Percentiles rank a stretch among this genome's conserved stretches.
These are phyloP conservation scores for Aeoliscus strigatus DNA, from an alignment of 2,797 vertebrate species.

Conservation along the genomic window DNA sequence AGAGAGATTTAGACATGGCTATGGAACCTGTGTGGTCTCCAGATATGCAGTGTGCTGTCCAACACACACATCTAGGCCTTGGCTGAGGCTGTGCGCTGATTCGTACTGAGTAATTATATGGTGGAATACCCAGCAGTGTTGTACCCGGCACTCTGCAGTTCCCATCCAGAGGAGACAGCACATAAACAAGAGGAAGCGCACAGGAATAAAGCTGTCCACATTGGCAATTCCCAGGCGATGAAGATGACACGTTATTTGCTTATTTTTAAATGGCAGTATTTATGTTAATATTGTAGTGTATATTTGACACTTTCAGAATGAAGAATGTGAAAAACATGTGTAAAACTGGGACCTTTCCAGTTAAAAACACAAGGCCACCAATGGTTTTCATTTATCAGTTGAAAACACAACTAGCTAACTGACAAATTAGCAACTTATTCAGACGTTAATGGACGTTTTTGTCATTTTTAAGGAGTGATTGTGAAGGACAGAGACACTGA, in stretches of 20 bases:
- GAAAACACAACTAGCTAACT: slow-evolving; percentile 12
- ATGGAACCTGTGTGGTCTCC: slow-evolving; percentile 95
- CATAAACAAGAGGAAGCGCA: slow-evolving; percentile 43
- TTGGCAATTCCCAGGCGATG: slow-evolving; percentile 48
- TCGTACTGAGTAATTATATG: slow-evolving; percentile 77
- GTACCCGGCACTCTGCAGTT: slow-evolving; percentile 56
- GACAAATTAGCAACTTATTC: too few species aligned
- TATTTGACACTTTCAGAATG: slow-evolving; percentile 69
- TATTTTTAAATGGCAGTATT: slow-evolving; percentile 69
- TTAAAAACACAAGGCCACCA: slow-evolving; percentile 49
- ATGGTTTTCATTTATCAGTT: slow-evolving; percentile 19
- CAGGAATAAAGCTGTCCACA: slow-evolving; percentile 62
- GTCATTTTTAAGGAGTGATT: too few species aligned
- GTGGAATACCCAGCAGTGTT: slow-evolving; percentile 73
- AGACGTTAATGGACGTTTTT: too few species aligned
- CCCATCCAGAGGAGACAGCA: slow-evolving; percentile 47
- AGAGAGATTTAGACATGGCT: slow-evolving; percentile 87
- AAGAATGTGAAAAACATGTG: slow-evolving; percentile 60
- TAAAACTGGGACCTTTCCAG: slow-evolving; percentile 52
- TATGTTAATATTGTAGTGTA: slow-evolving; percentile 62
- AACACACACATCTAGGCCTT: slow-evolving; percentile 77
- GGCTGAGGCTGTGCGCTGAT: slow-evolving; percentile 72
- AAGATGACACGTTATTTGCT: slow-evolving; percentile 60
- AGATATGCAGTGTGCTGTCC: slow-evolving; percentile 76
- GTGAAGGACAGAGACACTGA: too few species aligned